Evolutionary conservation across 2,797 vertebrate genomes (phyloP).

Genomic region (Masticophis lateralis): DNA sequence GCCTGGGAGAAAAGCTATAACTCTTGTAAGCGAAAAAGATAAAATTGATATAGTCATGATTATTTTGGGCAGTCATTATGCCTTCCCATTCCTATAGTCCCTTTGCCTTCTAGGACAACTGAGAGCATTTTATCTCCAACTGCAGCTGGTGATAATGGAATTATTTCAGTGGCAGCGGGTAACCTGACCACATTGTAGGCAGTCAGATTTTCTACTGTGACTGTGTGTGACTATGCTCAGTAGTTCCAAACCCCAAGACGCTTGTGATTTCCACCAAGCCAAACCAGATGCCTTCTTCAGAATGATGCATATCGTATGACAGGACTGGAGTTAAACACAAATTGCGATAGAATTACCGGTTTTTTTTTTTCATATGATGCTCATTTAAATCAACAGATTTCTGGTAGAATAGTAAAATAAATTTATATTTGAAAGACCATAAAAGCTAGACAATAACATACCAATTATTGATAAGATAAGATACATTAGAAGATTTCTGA

Average conservation of each 20-base stretch:
- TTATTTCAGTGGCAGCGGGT: neutral
- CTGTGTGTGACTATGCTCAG: neutral
- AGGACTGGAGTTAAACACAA: conserved; percentile 9
- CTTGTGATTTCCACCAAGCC: conserved; percentile 23
- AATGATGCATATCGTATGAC: neutral
- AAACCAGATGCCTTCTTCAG: neutral
- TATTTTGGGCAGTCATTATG: neutral
- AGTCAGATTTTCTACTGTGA: neutral
- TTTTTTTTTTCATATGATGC: conserved; percentile 22
- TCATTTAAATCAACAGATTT: neutral
- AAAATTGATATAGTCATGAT: neutral
- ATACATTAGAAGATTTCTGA: neutral
- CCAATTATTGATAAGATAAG: neutral
- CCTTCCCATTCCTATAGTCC: fast-evolving
- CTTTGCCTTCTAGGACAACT: neutral
- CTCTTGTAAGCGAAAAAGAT: neutral
- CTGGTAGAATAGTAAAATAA: neutral
- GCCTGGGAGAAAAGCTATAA: neutral
- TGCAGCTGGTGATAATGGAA: neutral
- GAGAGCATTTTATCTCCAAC: neutral
- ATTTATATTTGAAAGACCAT: neutral
- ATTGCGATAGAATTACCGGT: conserved; percentile 29
- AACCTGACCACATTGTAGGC: neutral
- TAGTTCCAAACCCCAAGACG: conserved; percentile 6
- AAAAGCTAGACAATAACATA: neutral